phyloP scores from a whole-genome alignment of 2,113 vertebrate genomes.

The Phylloscopus trochilus region DNA sequence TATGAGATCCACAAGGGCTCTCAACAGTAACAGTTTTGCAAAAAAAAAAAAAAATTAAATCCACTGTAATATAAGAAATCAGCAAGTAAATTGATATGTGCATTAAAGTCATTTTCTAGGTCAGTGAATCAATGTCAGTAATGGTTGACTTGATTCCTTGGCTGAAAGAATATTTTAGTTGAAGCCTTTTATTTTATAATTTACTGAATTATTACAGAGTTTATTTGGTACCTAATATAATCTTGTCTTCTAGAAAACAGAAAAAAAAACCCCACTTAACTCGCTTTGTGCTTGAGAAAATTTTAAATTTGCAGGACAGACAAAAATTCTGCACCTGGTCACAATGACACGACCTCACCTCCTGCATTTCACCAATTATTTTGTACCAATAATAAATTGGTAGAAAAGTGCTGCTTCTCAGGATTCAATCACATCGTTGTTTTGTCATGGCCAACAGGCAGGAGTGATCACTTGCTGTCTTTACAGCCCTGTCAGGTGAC shows the following conservation, averaged over 20 bases:
- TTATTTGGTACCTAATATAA: constrained; percentile 64
- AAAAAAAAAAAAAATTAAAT: neutral
- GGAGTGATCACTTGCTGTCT: neutral
- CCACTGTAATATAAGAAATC: constrained; percentile 64
- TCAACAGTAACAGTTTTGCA: neutral
- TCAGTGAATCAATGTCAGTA: constrained; percentile 64
- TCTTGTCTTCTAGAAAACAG: constrained; percentile 24
- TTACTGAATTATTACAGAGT: constrained; percentile 63
- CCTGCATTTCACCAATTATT: neutral
- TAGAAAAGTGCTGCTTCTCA: neutral
- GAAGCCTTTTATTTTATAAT: constrained; percentile 59
- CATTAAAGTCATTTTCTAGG: constrained; percentile 79
- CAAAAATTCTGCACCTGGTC: neutral
- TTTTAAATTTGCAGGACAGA: neutral
- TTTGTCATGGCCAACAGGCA: neutral
- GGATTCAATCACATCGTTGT: neutral
- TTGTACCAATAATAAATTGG: neutral
- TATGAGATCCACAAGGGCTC: neutral
- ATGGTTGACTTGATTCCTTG: constrained; percentile 41
- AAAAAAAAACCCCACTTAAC: neutral
- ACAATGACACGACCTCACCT: neutral
- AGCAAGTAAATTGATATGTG: constrained; percentile 69
- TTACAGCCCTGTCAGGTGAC: neutral
- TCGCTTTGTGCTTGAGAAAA: neutral
- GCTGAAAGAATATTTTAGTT: constrained; percentile 56